These are phyloP conservation scores for Amphipyra tragopoginis DNA, from an alignment of 2,888 invertebrate genomes.

Conservation along the genomic window DNA sequence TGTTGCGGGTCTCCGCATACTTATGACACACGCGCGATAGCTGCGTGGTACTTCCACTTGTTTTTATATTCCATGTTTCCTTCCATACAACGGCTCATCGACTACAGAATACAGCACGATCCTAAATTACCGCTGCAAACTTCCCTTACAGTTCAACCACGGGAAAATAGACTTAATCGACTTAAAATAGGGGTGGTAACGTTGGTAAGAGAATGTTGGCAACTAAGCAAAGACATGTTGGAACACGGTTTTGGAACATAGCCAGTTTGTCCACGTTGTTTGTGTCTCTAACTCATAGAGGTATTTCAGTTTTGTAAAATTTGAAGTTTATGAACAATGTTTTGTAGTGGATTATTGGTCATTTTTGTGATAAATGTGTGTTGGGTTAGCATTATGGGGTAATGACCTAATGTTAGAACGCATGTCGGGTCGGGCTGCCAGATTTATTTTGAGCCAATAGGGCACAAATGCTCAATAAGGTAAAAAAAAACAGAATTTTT, in stretches of 20 bases:
- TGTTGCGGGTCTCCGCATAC: too few relatives aligned
- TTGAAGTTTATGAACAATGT: conserved; percentile 20
- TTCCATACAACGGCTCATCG: conserved; percentile 36
- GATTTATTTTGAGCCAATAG: too few relatives aligned
- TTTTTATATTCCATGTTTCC: conserved; percentile 5
- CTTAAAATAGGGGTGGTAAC: not conserved
- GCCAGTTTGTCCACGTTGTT: conserved; percentile 47
- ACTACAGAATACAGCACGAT: conserved; percentile 21
- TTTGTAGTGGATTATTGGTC: conserved; percentile 1
- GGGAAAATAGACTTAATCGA: not conserved
- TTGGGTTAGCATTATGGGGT: not conserved
- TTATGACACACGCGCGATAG: too few relatives aligned
- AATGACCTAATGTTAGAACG: too few relatives aligned
- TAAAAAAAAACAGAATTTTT: too few relatives aligned
- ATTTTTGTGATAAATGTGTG: too few relatives aligned
- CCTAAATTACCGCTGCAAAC: conserved; percentile 20
- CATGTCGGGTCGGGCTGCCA: too few relatives aligned
- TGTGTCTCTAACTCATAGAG: conserved; percentile 35
- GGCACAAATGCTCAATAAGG: too few relatives aligned
- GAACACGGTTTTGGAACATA: conserved; percentile 48
- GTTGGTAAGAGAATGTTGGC: conserved; percentile 8
- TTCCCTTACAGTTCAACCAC: not conserved
- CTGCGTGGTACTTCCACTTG: too few relatives aligned
- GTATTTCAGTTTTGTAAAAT: conserved; percentile 42
- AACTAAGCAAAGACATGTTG: conserved; percentile 36